These are phyloP conservation scores for Eupithecia subumbrata DNA, from an alignment of 2,888 invertebrate species.

Conservation along the genomic window DNA sequence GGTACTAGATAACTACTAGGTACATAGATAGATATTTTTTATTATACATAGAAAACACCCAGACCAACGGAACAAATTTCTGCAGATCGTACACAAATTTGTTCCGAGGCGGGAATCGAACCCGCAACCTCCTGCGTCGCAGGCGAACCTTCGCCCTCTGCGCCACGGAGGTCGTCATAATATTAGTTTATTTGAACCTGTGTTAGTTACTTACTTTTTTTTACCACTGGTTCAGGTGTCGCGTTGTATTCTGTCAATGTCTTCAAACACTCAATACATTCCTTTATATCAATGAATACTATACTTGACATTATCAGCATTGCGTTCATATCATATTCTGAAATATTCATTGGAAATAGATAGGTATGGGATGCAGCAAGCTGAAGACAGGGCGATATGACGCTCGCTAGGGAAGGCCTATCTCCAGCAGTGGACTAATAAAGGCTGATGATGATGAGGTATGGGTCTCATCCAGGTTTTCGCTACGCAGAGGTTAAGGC, in stretches of 20 bases:
- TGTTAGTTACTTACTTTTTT: slow-evolving; percentile 49
- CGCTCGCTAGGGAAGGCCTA: neutral
- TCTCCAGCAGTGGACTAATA: too few relatives aligned
- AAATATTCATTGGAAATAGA: neutral
- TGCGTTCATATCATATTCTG: slow-evolving; percentile 73
- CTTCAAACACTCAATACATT: slow-evolving; percentile 62
- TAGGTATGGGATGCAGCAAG: neutral
- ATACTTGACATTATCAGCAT: slow-evolving; percentile 72
- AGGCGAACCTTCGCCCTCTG: too few relatives aligned
- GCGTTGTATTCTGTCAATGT: slow-evolving; percentile 50
- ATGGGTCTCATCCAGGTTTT: neutral
- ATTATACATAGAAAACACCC: too few relatives aligned
- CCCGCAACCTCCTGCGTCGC: too few relatives aligned
- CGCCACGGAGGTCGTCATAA: too few relatives aligned
- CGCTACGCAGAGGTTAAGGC: neutral
- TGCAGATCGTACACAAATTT: too few relatives aligned
- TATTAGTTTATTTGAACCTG: neutral
- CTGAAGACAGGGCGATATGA: too few relatives aligned
- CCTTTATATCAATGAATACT: slow-evolving; percentile 72
- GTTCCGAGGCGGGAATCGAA: too few relatives aligned
- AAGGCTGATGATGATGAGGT: too few relatives aligned
- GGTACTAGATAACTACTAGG: too few relatives aligned
- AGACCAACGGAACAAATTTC: too few relatives aligned
- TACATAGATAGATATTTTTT: too few relatives aligned
- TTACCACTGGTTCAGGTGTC: slow-evolving; percentile 7